These are phyloP conservation scores for Loripinus fragilis DNA, from an alignment of 2,888 invertebrate species.

Conservation along the genomic window DNA sequence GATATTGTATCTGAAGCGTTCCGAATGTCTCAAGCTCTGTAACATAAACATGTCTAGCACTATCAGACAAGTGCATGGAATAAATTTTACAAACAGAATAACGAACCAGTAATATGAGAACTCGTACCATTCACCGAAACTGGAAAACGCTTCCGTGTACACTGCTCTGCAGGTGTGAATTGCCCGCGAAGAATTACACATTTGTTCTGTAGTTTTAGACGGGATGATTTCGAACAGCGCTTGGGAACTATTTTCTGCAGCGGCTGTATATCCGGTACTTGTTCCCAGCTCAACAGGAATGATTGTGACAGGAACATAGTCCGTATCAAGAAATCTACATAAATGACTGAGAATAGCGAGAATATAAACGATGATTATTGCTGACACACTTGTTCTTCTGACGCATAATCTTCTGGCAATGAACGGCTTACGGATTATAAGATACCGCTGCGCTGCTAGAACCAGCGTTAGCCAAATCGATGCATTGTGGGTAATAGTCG, in stretches of 20 bases:
- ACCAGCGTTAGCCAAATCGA: conserved; percentile 96
- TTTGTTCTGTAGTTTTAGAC: conserved; percentile 80
- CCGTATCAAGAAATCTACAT: conserved; percentile 92
- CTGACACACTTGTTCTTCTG: conserved; percentile 88
- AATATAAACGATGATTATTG: conserved; percentile 90
- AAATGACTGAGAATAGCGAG: conserved; percentile 92
- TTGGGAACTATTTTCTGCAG: conserved; percentile 7
- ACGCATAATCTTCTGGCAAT: conserved; percentile 90
- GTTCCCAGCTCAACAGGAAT: conserved; percentile 9
- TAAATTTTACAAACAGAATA: conserved; percentile 94
- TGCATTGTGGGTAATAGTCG: conserved; percentile 91
- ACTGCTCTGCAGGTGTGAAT: conserved; percentile 63
- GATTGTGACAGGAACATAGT: conserved; percentile 84
- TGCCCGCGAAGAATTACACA: conserved; percentile 30
- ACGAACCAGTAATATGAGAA: conserved; percentile 90
- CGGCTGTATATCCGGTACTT: not conserved
- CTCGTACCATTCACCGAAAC: conserved; percentile 89
- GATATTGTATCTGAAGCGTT: conserved; percentile 89
- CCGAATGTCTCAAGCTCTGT: conserved; percentile 91
- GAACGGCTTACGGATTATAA: conserved; percentile 96
- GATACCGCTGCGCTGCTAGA: conserved; percentile 95
- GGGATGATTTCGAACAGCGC: not conserved
- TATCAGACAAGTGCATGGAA: conserved; percentile 94
- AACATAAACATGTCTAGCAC: conserved; percentile 94
- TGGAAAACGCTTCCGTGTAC: conserved; percentile 54